These are phyloP conservation scores for Amblyopsis hoosieri DNA, from an alignment of 2,797 vertebrate species.

Conservation along the genomic window DNA sequence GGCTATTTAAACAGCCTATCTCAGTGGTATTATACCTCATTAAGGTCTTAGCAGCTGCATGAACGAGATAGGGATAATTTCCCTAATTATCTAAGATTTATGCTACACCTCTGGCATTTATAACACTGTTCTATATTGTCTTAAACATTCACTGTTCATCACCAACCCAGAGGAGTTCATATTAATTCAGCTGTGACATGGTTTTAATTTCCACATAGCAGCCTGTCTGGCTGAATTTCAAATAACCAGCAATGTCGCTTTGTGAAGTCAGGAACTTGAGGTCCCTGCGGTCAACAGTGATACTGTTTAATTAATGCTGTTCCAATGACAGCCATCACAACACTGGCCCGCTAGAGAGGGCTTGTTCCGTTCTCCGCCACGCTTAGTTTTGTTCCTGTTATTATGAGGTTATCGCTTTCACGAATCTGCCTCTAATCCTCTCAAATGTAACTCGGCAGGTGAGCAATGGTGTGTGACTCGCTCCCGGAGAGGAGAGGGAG, in stretches of 20 bases:
- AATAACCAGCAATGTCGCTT: background rate
- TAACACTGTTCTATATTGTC: background rate
- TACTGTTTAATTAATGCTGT: slow-evolving; percentile 30
- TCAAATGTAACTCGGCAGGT: slow-evolving; percentile 7
- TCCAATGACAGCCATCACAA: slow-evolving; percentile 12
- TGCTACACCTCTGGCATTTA: slow-evolving; percentile 9
- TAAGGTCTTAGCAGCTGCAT: no score
- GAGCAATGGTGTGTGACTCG: background rate
- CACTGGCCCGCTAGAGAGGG: slow-evolving; percentile 2
- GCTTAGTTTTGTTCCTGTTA: slow-evolving; percentile 17
- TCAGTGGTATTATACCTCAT: no score
- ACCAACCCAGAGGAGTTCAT: slow-evolving; percentile 1
- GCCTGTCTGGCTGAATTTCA: background rate
- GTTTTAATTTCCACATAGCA: slow-evolving; percentile 12
- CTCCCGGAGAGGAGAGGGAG: background rate
- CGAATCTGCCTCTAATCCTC: background rate
- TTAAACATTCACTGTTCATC: slow-evolving; percentile 6
- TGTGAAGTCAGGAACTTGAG: slow-evolving; percentile 7
- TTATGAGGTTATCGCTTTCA: slow-evolving; percentile 14
- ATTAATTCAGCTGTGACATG: background rate
- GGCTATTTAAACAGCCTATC: no score
- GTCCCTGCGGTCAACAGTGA: slow-evolving; percentile 25
- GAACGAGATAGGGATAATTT: background rate
- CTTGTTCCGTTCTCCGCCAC: background rate
- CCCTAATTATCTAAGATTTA: slow-evolving; percentile 4